Evolutionary conservation across 2,888 invertebrate species (phyloP), one percentile per base, ranked within the genome.

Genomic region (Apodemia hepburni): DNA sequence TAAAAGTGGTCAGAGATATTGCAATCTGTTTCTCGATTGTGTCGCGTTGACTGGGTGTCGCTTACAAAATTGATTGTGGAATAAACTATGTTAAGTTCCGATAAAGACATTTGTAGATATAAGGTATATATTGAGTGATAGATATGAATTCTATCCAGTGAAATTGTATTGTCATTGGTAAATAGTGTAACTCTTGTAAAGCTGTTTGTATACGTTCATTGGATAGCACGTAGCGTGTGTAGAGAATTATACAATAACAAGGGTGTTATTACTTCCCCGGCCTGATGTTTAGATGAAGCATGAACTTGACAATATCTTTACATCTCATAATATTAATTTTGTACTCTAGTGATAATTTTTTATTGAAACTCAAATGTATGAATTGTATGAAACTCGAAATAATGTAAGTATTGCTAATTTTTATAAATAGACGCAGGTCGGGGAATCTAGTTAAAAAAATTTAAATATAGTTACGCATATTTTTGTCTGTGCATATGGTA

Each of bases 151-250:
- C 45, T 45, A 18, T 58, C 58, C 47, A 45, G 58, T 47, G 33
- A 54, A 42, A 42, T 64, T 66, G 67, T 68, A 66, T 66, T 64
- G 64, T 66, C 66, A 69, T 62, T 68, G 64, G 66, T 64, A 63
- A 65, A 63, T 69, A 68, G 68, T 66, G 64, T 69, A 66, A 61
- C 63, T 62, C 68, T 64, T 63, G 63, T 62, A 65, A 68, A 61
- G 68, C 68, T 69, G 64, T 61, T 58, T 63, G 69, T 69, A 69
- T 68, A 69, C 66, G 69, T 69, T 66, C 69, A 65, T 69, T 68
- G 65, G 66, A 67, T 66, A 65, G 69, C 65, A 60, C 60, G 69
- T 64, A 66, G 66, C 63, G 69, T 68, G 65, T 64, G 68, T 66
- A 65, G 68, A 60, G 57, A 62, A 64, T 60, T 64, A 64, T 65